Percentiles rank a stretch among this genome's conserved stretches.
Conservation (phyloP, 1,140 invertebrate genomes). For the Triops cancriformis region DNA sequence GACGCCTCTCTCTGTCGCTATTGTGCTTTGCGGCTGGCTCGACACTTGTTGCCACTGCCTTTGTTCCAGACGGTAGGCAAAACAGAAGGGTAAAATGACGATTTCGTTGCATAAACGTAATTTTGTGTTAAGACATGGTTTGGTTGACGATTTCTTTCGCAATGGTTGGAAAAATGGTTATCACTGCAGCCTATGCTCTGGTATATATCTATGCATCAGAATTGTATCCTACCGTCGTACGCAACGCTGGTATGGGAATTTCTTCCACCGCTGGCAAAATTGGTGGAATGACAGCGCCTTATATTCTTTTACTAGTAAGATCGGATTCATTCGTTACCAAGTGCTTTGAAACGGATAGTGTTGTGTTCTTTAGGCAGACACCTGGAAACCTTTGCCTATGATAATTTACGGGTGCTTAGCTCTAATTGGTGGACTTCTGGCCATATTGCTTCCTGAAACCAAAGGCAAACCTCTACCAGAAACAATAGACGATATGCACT, state of each 20-base stretch:
- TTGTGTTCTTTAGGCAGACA: neutral
- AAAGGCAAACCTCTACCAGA: constrained; percentile 32
- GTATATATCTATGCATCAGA: constrained; percentile 35
- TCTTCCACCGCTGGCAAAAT: constrained; percentile 15
- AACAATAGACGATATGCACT: constrained; percentile 32
- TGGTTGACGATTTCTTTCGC: constrained; percentile 29
- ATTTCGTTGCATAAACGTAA: neutral
- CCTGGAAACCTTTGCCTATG: constrained; percentile 19
- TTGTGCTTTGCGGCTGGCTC: constrained; percentile 11
- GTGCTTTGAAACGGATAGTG: neutral
- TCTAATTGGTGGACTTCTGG: constrained; percentile 29
- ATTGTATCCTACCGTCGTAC: constrained; percentile 25
- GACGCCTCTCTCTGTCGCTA: constrained; percentile 13
- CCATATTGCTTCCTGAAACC: constrained; percentile 34
- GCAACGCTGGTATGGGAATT: constrained; percentile 24
- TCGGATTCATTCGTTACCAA: neutral
- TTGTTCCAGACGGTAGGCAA: constrained; percentile 22
- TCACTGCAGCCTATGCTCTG: constrained; percentile 39
- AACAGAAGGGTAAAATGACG: neutral
- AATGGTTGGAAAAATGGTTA: constrained; percentile 41
- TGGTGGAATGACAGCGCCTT: constrained; percentile 27
- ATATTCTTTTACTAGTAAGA: neutral
- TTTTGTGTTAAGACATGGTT: neutral
- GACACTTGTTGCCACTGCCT: constrained; percentile 17
- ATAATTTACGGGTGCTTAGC: constrained; percentile 30